phyloP scores from a whole-genome alignment of 2,113 vertebrate species.

The Thunnus thynnus region DNA sequence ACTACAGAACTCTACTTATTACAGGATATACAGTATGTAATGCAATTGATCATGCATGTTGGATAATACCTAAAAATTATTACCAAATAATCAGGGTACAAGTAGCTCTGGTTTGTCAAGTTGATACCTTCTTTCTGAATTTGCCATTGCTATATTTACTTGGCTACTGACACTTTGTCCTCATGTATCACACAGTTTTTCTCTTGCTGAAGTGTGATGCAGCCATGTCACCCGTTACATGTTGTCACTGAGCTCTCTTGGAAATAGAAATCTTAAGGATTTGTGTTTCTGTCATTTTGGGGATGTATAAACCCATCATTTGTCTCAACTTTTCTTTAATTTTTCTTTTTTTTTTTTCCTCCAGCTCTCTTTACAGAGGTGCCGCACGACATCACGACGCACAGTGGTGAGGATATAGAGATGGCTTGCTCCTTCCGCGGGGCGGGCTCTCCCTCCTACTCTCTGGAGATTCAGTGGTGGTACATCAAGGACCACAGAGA shows the following conservation, averaged over 20 bases:
- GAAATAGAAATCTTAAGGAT: not conserved
- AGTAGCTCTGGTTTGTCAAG: not conserved
- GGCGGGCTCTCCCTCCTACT: constrained; percentile 91
- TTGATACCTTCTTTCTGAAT: not conserved
- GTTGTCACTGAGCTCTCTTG: not conserved
- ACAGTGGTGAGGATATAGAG: constrained; percentile 93
- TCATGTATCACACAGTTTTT: not conserved
- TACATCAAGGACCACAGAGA: constrained; percentile 89
- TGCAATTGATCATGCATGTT: too few species aligned
- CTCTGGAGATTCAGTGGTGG: constrained; percentile 99
- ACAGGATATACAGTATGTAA: too few species aligned
- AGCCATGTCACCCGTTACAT: not conserved
- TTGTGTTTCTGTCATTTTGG: constrained; percentile 14
- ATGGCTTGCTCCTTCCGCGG: constrained; percentile 98
- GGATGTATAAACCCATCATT: not conserved
- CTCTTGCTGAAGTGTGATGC: constrained; percentile 9
- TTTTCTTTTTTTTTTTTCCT: not conserved
- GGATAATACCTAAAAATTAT: too few species aligned
- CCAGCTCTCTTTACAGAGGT: constrained; percentile 96
- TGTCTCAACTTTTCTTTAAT: not conserved
- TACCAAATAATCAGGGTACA: not conserved
- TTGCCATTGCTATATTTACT: constrained; percentile 18
- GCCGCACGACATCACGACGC: constrained; percentile 91
- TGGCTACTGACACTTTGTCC: not conserved
- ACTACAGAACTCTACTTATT: too few species aligned